Percentiles rank a stretch among this genome's conserved stretches.
phyloP scores from a whole-genome alignment of 2,888 invertebrate species.

The Apotomis betuletana region DNA sequence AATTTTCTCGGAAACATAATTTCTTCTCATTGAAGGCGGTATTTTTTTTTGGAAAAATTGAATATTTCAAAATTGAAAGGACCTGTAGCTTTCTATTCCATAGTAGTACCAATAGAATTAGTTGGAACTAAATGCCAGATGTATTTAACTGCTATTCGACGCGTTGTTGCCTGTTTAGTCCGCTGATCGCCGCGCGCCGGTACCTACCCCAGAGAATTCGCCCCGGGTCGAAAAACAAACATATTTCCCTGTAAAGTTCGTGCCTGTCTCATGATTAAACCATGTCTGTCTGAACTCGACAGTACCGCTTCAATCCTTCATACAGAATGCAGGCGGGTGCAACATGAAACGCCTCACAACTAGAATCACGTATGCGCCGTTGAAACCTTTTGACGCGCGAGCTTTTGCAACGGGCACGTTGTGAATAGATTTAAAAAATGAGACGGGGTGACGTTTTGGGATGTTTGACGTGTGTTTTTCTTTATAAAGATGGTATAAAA shows the following conservation, averaged over 20 bases:
- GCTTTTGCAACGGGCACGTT: background rate
- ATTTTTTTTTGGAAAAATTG: too few species aligned
- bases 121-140: too few species aligned
- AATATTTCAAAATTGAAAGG: too few species aligned
- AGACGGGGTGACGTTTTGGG: conserved; percentile 22
- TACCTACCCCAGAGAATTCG: background rate
- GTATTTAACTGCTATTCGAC: too few species aligned
- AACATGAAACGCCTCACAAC: too few species aligned
- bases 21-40: too few species aligned
- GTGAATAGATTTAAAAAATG: conserved; percentile 33
- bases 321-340: conserved; percentile 23
- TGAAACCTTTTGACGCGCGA: background rate
- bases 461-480: conserved; percentile 24
- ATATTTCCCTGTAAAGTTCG: conserved; percentile 18
- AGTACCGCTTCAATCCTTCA: conserved; percentile 30
- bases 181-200: background rate
- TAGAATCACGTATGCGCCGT: background rate
- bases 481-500: conserved; percentile 4
- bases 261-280: conserved; percentile 32
- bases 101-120: too few species aligned
- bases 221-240: conserved; percentile 24
- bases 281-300: conserved; percentile 20
- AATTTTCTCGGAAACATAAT: too few species aligned
- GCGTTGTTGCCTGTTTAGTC: background rate
- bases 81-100: too few species aligned